Evolutionary conservation across 2,888 invertebrate genomes (phyloP), one percentile per base, ranked within the genome.

Genomic region (Chrysodeixis includens): DNA sequence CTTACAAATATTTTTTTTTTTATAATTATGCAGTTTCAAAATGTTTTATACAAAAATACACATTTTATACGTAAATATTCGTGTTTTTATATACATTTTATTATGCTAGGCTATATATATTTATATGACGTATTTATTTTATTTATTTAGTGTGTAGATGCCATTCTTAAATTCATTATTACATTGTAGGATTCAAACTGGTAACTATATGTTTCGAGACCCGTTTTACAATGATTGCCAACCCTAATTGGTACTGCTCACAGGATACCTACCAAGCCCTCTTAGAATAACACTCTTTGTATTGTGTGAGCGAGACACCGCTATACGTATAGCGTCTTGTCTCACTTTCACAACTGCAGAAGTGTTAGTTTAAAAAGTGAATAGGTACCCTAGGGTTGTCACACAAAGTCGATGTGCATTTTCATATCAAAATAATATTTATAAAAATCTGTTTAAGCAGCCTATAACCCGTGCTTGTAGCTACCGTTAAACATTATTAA

Each of bases 191-290:
- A 92, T 90, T 90, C 85, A 83, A 76, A 87, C 84, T 94, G 94
- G 94, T 94, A 94, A 94, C 94, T 93, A 90, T 89, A 81, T 86
- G 92, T 94, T 94, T 89, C 93, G 83, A 88, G 88, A 94, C 94
- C 94, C 94, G 94, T 94, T 92, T 90, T 71, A 74, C 81, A 74
- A 79, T 82, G 85, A 84, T 75, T 84, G 87, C 81, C 86, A 89
- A 83, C 87, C 88, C 88, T 86, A 81, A 79, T 32, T 59, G 56
- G 71, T 69, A 69, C 40, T 59, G 40, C 22, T 57, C 63, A 66
- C 56, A 26, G 26, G 26, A 6, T n/a, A n/a, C 26, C 26, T 26
- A 26, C 26, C 26, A 26, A 2, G 3, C 2, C 2, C 26, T 26
- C 3, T 26, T 26, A 26, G 6, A 26, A 6, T 26, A 26, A 26